phyloP scores from a whole-genome alignment of 92 coral and sea anemone genomes.

The Phenganax marumi region DNA sequence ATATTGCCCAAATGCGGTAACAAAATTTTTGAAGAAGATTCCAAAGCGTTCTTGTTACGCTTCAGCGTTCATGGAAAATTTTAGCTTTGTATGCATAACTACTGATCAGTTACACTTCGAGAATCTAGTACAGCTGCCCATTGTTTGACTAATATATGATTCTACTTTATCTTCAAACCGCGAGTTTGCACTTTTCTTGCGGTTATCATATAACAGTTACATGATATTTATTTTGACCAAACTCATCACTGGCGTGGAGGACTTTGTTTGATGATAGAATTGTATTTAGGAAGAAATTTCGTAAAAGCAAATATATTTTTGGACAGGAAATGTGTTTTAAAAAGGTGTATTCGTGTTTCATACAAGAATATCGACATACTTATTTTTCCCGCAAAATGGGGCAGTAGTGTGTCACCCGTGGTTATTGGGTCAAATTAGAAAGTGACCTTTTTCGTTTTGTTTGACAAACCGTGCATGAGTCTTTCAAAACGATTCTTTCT shows the following conservation, averaged over 20 bases:
- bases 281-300: no score
- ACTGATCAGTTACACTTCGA: background rate
- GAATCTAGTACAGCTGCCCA: background rate
- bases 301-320: background rate
- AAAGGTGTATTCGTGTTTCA: background rate
- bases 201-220: background rate
- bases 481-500: background rate
- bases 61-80: background rate
- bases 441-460: background rate
- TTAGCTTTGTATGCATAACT: background rate
- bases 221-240: background rate
- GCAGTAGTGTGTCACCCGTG: background rate
- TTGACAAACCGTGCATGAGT: background rate
- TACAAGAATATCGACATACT: background rate
- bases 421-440: background rate
- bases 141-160: background rate
- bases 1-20: no score
- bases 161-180: background rate
- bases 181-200: constrained; percentile 10
- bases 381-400: background rate
- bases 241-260: background rate
- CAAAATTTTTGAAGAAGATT: no score
- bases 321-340: background rate
- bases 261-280: no score
- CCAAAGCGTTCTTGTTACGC: no score